Conservation (phyloP, 2,797 vertebrate genomes). For the Ataeniobius toweri region DNA sequence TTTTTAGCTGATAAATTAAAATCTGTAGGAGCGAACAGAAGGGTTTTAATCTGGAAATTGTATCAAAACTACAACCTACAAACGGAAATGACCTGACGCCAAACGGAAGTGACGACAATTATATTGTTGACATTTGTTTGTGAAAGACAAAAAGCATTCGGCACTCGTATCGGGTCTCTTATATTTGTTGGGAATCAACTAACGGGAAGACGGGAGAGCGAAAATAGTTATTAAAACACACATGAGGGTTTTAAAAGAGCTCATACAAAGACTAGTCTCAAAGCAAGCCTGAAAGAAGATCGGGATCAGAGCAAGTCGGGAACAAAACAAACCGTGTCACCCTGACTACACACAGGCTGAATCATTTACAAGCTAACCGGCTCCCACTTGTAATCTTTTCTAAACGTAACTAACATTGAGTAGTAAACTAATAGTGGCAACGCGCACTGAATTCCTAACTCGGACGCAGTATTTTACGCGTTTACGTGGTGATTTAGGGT, state of each 20-base stretch:
- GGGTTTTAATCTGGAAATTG: background rate
- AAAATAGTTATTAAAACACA: background rate
- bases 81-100: slow-evolving; percentile 56
- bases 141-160: slow-evolving; percentile 78
- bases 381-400: background rate
- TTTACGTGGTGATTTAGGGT: slow-evolving; percentile 23
- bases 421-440: background rate
- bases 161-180: slow-evolving; percentile 40
- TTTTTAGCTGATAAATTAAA: background rate
- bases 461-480: background rate
- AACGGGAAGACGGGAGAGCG: background rate
- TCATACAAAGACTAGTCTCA: background rate
- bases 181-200: slow-evolving; percentile 48
- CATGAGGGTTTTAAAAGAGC: background rate
- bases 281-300: slow-evolving; percentile 20
- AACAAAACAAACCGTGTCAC: slow-evolving; percentile 76
- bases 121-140: slow-evolving; percentile 83
- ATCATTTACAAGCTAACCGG: slow-evolving; percentile 66
- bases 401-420: background rate
- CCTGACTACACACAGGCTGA: slow-evolving; percentile 69
- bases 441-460: background rate
- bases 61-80: slow-evolving; percentile 39
- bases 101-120: slow-evolving; percentile 51
- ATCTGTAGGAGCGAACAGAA: rapidly evolving
- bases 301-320: slow-evolving; percentile 45